Percentiles rank a stretch among this genome's conserved stretches.
Conservation (phyloP, 2,888 invertebrate species). For the Hirtodrosophila trivittata region DNA sequence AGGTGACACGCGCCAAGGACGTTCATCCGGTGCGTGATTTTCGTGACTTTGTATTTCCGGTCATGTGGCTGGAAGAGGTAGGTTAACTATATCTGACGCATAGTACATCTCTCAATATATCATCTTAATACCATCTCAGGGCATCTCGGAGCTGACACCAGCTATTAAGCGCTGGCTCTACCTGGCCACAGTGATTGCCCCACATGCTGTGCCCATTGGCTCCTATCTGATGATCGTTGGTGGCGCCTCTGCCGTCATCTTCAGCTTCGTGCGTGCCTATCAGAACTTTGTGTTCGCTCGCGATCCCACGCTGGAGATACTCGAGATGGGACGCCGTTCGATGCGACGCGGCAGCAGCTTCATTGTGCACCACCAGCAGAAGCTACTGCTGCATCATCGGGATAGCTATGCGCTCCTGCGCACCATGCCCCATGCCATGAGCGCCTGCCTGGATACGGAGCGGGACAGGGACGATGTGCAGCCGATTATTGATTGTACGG, state of each 20-base stretch:
- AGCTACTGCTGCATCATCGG: constrained; percentile 70
- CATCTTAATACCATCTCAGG: constrained; percentile 84
- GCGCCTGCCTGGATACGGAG: constrained; percentile 58
- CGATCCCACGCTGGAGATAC: constrained; percentile 88
- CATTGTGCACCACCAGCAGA: constrained; percentile 83
- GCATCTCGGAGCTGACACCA: constrained; percentile 90
- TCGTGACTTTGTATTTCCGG: constrained; percentile 91
- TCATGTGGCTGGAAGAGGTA: constrained; percentile 95
- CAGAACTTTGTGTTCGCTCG: constrained; percentile 89
- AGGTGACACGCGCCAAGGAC: constrained; percentile 89
- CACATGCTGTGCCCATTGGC: constrained; percentile 88
- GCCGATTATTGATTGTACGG: constrained; percentile 68
- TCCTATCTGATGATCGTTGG: constrained; percentile 89
- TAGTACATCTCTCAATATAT: background rate
- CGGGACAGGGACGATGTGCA: constrained; percentile 65
- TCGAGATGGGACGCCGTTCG: constrained; percentile 90
- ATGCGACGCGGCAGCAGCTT: constrained; percentile 86
- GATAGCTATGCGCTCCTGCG: constrained; percentile 82
- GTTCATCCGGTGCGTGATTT: constrained; percentile 90
- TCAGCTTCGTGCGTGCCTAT: constrained; percentile 89
- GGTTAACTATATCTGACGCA: constrained; percentile 81
- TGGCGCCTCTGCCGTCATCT: constrained; percentile 87
- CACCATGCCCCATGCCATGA: constrained; percentile 65
- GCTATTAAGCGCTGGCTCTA: constrained; percentile 93
- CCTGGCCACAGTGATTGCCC: constrained; percentile 91